These are phyloP conservation scores for Andrena haemorrhoa DNA, from an alignment of 2,888 invertebrate genomes.

Conservation along the genomic window DNA sequence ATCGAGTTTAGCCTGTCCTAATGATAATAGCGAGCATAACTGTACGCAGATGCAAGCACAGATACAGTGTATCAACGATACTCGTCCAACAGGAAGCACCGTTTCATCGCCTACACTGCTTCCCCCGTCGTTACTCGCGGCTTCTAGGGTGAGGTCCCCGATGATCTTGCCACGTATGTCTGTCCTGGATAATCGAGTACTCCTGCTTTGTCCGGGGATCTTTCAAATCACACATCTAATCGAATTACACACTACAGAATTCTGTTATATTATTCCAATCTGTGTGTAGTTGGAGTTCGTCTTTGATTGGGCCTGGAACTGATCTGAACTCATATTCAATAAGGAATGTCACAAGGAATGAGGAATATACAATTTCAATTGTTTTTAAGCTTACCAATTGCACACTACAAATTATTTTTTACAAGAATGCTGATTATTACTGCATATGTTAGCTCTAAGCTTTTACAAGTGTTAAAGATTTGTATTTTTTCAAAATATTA, in stretches of 20 bases:
- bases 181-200: background rate
- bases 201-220: background rate
- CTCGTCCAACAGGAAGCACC: constrained; percentile 30
- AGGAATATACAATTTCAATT: too few species aligned
- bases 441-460: too few species aligned
- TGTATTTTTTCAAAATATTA: too few species aligned
- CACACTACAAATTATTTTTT: too few species aligned
- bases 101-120: constrained; percentile 32
- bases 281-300: too few species aligned
- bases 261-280: too few species aligned
- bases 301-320: too few species aligned
- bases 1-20: constrained; percentile 3
- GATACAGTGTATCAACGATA: background rate
- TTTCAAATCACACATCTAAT: background rate
- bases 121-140: constrained; percentile 19
- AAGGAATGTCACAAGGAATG: too few species aligned
- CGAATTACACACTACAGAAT: background rate
- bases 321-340: too few species aligned
- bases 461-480: too few species aligned
- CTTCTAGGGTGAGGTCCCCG: background rate
- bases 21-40: constrained; percentile 21
- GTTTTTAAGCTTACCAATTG: too few species aligned
- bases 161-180: background rate
- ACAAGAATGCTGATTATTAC: too few species aligned
- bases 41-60: background rate